phyloP scores from a whole-genome alignment of 2,797 vertebrate genomes.

The Pelochelys cantorii region DNA sequence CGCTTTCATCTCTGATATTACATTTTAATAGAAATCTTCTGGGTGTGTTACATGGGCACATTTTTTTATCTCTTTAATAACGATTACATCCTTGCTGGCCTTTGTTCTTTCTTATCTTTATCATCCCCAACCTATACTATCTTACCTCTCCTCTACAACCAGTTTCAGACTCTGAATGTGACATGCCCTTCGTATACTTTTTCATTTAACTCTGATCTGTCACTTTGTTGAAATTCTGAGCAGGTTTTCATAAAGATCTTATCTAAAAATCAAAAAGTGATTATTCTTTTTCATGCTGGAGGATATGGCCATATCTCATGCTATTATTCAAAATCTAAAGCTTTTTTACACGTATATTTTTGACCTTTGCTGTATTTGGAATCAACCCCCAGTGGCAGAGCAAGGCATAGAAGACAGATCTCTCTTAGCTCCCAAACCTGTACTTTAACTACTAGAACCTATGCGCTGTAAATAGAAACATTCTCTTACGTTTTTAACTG shows the following conservation, averaged over 20 bases:
- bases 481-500: conserved; percentile 47
- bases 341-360: conserved; percentile 53
- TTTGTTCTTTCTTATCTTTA: conserved; percentile 20
- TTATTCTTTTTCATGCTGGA: conserved; percentile 46
- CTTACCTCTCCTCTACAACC: conserved; percentile 8
- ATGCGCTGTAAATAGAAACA: conserved; percentile 30
- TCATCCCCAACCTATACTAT: neutral
- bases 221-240: conserved; percentile 47
- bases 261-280: conserved; percentile 55
- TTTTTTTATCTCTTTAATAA: conserved; percentile 35
- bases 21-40: conserved; percentile 29
- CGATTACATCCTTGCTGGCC: conserved; percentile 8
- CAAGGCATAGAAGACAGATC: conserved; percentile 39
- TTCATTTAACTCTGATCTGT: conserved; percentile 53
- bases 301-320: conserved; percentile 31
- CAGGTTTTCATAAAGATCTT: conserved; percentile 61
- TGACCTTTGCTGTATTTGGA: conserved; percentile 54
- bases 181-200: conserved; percentile 15
- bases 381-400: conserved; percentile 9
- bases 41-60: neutral
- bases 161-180: conserved; percentile 19
- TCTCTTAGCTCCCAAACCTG: conserved; percentile 27
- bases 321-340: conserved; percentile 44
- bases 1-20: neutral
- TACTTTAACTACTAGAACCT: conserved; percentile 10